Conservation (phyloP, 2,888 invertebrate genomes). For the Polia nebulosa region DNA sequence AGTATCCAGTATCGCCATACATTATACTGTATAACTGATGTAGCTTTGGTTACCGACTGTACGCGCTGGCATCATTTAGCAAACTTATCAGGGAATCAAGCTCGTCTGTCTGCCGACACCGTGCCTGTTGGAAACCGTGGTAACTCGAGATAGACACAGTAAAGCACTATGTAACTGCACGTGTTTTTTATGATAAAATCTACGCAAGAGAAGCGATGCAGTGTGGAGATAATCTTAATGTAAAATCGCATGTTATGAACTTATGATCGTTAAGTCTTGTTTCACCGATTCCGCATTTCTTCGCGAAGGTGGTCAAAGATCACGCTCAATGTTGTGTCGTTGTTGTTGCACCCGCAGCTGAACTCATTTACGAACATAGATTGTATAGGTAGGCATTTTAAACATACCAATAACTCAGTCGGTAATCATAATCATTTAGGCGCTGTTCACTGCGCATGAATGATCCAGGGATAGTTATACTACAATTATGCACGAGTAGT, state of each 20-base stretch:
- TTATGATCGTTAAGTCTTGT: conserved; percentile 20
- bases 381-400: neutral
- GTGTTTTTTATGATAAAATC: conserved; percentile 52
- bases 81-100: conserved; percentile 70
- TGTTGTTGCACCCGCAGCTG: no score
- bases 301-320: conserved; percentile 2
- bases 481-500: conserved; percentile 28
- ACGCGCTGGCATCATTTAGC: conserved; percentile 67
- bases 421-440: no score
- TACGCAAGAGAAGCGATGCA: conserved; percentile 21
- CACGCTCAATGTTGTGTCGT: conserved; percentile 4
- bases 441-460: neutral
- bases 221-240: conserved; percentile 37
- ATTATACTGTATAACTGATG: conserved; percentile 33
- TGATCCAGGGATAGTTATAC: neutral
- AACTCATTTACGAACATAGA: neutral
- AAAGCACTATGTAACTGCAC: conserved; percentile 40
- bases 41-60: conserved; percentile 43
- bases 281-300: conserved; percentile 26
- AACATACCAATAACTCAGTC: neutral
- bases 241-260: conserved; percentile 23
- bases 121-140: conserved; percentile 43
- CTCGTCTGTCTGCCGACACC: conserved; percentile 41
- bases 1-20: conserved; percentile 18
- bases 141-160: conserved; percentile 45